phyloP scores from a whole-genome alignment of 1,140 invertebrate genomes.

The Lethrus apterus region DNA sequence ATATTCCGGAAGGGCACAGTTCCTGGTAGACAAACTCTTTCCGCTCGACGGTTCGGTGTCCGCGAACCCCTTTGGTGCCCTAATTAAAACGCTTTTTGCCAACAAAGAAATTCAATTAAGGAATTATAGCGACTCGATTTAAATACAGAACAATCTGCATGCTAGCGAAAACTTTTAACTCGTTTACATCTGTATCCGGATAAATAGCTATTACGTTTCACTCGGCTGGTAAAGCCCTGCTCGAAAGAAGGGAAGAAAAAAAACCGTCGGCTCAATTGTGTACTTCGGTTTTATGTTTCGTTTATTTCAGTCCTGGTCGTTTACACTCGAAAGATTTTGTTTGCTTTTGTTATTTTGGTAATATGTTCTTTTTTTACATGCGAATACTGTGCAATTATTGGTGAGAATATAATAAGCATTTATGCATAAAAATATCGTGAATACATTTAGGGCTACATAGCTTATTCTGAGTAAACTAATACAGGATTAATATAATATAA shows the following conservation, averaged over 20 bases:
- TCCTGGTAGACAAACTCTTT: background rate
- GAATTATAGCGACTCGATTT: constrained; percentile 3
- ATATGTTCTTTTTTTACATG: background rate
- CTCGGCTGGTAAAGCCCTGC: too few relatives aligned
- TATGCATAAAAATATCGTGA: too few relatives aligned
- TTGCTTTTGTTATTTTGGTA: background rate
- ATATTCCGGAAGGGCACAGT: background rate
- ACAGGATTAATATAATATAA: constrained; percentile 1
- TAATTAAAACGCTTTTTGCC: constrained; percentile 2
- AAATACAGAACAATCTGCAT: constrained; percentile 3
- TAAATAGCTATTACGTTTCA: too few relatives aligned
- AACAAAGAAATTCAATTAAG: constrained; percentile 10
- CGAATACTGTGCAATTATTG: too few relatives aligned
- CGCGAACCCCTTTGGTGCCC: too few relatives aligned
- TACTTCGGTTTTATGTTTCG: background rate
- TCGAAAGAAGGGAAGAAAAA: background rate
- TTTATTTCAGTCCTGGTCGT: constrained; percentile 3
- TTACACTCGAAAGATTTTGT: background rate
- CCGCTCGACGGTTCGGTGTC: background rate
- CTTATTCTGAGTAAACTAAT: background rate
- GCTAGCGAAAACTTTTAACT: constrained; percentile 2
- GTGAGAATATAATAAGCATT: too few relatives aligned
- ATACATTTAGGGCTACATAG: too few relatives aligned
- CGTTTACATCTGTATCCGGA: constrained; percentile 7
- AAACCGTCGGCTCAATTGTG: background rate